Base-by-base conservation (phyloP, 2,888 invertebrate genomes). In the Exocentrus adspersus region DNA sequence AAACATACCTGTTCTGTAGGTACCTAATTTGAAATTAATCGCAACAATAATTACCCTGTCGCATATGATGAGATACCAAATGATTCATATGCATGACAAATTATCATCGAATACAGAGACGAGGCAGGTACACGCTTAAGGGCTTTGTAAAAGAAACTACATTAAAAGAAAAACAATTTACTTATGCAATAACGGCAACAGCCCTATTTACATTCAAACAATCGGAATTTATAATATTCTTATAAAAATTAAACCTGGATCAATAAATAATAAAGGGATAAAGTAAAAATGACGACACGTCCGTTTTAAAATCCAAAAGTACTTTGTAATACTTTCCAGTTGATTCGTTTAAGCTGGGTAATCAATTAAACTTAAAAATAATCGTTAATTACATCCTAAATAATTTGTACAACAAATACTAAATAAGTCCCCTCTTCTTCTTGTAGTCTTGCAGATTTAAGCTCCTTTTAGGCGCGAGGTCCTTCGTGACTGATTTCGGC, bases 361-460 rank as follows among this genome's bases (percentile, higher is more conserved):
- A 37, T 43, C 37, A 51, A 17, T 51, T 50, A 14, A 32, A 19
- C 30, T 54, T 43, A 54, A 54, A 54, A 51, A 19, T 51, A 19
- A 43, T 17, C 30, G 30, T 16, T 48, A 52, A 20, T 42, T 54
- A 43, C 54, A 28, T 1, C 54, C 43, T 54, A 43, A 54, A 42
- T 43, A 20, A 41, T 4, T 20, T 20, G n/a, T 19, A 21, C 21
- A 53, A 16, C 6, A 68, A 74, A 65, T 78, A 80, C 79, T 81
- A 81, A 68, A 96, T 95, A 67, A 96, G 89, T 58, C 95, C 95
- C 74, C 95, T 89, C 77, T 95, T 92, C 83, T 95, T 94, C 85
- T 96, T 96, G 83, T 95, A 96, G 80, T 95, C 95, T 78, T 95
- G 95, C 68, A 96, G 84, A 80, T 96, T 96, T 46, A 96, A 84